A percentile compares a stretch with the other conserved stretches of the same genome.
Evolutionary conservation across 2,888 invertebrate genomes (phyloP).

Genomic region (Odontomyia ornata): DNA sequence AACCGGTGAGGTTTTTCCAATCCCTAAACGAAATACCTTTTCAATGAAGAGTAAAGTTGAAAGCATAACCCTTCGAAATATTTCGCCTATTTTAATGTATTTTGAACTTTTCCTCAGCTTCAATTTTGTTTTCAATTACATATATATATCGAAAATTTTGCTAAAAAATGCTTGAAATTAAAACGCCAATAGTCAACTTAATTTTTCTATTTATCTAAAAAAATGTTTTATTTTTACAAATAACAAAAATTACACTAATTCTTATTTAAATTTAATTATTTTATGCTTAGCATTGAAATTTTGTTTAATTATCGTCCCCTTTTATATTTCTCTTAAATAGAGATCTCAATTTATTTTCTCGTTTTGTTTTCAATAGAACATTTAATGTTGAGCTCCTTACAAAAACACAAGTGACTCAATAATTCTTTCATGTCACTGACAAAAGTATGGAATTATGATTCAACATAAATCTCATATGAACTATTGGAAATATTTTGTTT

Average conservation of each 20-base stretch:
- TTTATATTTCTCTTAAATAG: not conserved
- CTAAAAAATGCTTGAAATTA: no score
- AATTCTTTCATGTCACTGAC: no score
- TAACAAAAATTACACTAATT: constrained; percentile 49
- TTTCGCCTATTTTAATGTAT: no score
- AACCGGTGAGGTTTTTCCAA: no score
- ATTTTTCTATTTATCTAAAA: constrained; percentile 45
- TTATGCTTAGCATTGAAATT: constrained; percentile 42
- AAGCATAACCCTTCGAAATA: no score
- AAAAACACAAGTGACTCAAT: not conserved
- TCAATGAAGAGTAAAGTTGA: no score
- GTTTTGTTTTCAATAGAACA: not conserved
- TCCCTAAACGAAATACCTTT: no score
- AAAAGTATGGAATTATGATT: no score
- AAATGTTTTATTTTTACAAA: constrained; percentile 43
- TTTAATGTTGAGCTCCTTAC: not conserved
- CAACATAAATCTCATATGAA: not conserved
- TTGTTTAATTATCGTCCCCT: constrained; percentile 5
- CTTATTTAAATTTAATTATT: constrained; percentile 35
- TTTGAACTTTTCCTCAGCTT: no score
- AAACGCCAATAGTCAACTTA: not conserved
- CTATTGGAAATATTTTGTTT: not conserved
- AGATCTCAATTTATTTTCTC: constrained; percentile 12
- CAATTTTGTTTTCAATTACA: no score
- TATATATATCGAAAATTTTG: no score